These are phyloP conservation scores for Dendrolimus kikuchii DNA, from an alignment of 1,140 invertebrate genomes.

Conservation along the genomic window DNA sequence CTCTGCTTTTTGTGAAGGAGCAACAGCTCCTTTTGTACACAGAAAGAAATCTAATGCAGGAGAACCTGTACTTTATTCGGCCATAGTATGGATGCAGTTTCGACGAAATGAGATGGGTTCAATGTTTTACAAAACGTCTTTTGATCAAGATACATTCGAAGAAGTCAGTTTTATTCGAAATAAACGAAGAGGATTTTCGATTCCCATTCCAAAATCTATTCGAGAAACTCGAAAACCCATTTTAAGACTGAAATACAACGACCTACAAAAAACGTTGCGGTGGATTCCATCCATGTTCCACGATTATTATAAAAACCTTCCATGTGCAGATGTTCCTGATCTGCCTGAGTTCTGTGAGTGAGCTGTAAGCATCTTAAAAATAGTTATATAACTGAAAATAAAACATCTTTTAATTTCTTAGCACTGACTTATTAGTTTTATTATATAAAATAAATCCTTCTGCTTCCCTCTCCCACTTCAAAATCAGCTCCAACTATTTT, in stretches of 20 bases:
- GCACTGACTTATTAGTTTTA: background rate
- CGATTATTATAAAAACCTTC: slow-evolving; percentile 5
- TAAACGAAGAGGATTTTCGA: no score
- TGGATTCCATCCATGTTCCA: no score
- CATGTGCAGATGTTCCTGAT: slow-evolving; percentile 3
- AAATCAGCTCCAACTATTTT: slow-evolving; percentile 1
- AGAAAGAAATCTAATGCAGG: slow-evolving; percentile 5
- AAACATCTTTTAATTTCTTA: no score
- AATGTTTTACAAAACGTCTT: background rate
- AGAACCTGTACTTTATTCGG: slow-evolving; percentile 7
- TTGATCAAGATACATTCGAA: no score
- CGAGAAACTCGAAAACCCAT: slow-evolving; percentile 3
- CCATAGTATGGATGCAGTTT: slow-evolving; percentile 13
- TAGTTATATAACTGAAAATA: no score
- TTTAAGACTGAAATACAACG: slow-evolving; percentile 9
- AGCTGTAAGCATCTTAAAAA: background rate
- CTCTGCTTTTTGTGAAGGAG: slow-evolving; percentile 6
- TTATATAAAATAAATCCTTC: slow-evolving; percentile 3
- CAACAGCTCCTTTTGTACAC: slow-evolving; percentile 10
- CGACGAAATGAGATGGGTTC: slow-evolving; percentile 6
- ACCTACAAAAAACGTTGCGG: slow-evolving; percentile 7
- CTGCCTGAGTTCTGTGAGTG: slow-evolving; percentile 1
- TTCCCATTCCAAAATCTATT: no score
- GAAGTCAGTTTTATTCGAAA: no score
- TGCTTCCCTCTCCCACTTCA: no score